Evolutionary conservation across 2,888 invertebrate species (phyloP), one percentile per base, ranked within the genome.

Genomic region (Thera britannica): DNA sequence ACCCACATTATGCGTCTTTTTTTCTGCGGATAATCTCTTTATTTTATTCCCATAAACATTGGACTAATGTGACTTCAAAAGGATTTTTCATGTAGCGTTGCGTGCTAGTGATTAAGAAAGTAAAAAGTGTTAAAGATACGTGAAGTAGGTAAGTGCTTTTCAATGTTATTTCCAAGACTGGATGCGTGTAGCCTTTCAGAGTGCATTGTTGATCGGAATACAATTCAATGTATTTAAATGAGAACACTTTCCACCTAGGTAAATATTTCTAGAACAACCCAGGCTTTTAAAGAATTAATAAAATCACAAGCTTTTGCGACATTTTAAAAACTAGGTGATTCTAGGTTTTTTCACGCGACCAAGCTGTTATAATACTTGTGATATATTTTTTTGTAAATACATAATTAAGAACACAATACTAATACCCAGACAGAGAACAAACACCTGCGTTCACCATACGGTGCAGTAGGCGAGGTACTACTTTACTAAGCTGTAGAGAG

Each of bases 121-220:
- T 23, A 41, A 60, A 60, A 52, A 60, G 52, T 41, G 38, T 46
- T 41, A 9, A 56, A 41, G 44, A 11, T 59, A 59, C 51, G 4
- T 58, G 51, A 49, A 54, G 56, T 12, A 35, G 23, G 12, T 48
- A 48, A 67, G 62, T 62, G 67, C 62, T 62, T 62, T 67, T 67
- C 62, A 34, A 34, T 67, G 67, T 62, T 62, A 11, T 49, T 67
- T 56, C 55, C 58, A 41, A 62, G 67, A 38, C 61, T 52, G 62
- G 62, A 44, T 61, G 41, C 55, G 65, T 59, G 61, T 66, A 60
- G 36, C 44, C 57, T 61, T 51, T 2, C 36, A 62, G 35, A 62
- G 58, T 52, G 57, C 66, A 67, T 67, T 67, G 66, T 67, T 58
- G 11, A 46, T 57, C 46, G 23, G 34, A 57, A 46, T 11, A 57